phyloP scores from a whole-genome alignment of 2,888 invertebrate genomes.

The Archaeoteleia sp. region DNA sequence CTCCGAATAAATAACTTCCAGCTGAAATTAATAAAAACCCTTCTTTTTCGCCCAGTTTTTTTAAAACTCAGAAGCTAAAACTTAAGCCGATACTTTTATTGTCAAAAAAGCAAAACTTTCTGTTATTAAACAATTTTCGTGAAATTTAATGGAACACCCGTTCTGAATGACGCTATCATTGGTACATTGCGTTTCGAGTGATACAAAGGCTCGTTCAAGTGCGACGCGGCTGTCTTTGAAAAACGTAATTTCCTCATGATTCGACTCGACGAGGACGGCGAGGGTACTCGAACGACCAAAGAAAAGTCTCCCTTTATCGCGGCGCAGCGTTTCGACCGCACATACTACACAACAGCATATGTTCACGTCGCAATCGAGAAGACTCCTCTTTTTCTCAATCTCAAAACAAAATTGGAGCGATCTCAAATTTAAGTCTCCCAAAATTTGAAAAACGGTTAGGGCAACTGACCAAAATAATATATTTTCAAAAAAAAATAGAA shows the following conservation, averaged over 20 bases:
- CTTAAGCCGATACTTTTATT: no score
- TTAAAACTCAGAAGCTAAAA: no score
- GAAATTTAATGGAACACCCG: conserved; percentile 25
- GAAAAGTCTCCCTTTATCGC: conserved; percentile 7
- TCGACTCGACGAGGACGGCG: conserved; percentile 11
- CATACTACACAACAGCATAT: conserved; percentile 7
- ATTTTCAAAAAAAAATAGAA: no score
- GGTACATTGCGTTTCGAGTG: conserved; percentile 23
- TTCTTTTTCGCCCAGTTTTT: no score
- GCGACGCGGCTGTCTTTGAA: conserved; percentile 20
- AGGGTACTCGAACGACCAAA: conserved; percentile 14
- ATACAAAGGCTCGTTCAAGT: conserved; percentile 35
- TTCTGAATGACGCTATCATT: conserved; percentile 27
- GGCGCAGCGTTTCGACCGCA: background rate
- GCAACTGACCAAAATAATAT: no score
- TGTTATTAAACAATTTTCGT: no score
- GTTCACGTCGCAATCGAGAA: background rate
- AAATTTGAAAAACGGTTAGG: no score
- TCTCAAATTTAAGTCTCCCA: no score
- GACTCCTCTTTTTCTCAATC: background rate
- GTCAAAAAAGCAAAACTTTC: no score
- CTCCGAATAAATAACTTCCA: no score
- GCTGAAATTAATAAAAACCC: no score
- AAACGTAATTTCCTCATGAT: conserved; percentile 28
- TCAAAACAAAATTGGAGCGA: background rate